Conservation (phyloP, 2,888 invertebrate species). For the Cheilosia impressa region DNA sequence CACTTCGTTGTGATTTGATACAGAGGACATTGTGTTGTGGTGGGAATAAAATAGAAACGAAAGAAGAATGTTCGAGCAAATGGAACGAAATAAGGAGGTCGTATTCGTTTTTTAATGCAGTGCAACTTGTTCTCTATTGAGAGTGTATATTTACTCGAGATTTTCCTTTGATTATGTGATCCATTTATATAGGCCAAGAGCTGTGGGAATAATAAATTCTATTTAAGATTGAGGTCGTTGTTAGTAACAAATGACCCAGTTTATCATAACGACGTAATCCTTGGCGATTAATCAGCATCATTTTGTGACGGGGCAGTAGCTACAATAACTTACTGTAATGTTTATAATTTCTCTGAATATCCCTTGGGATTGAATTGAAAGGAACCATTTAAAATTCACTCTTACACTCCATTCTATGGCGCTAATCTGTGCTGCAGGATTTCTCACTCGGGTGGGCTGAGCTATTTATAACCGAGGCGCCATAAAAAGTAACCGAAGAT, state of each 20-base stretch:
- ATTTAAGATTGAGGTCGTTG: constrained; percentile 50
- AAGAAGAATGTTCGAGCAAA: constrained; percentile 22
- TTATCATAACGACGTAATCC: neutral
- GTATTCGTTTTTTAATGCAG: constrained; percentile 31
- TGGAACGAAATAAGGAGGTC: constrained; percentile 51
- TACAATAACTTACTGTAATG: neutral
- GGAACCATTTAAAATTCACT: too few relatives aligned
- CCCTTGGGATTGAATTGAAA: too few relatives aligned
- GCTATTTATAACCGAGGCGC: too few relatives aligned
- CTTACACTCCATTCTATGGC: too few relatives aligned
- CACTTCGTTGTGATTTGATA: constrained; percentile 66
- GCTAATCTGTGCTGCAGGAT: too few relatives aligned
- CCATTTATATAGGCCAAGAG: constrained; percentile 40
- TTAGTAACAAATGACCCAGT: constrained; percentile 49
- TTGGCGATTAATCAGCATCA: neutral
- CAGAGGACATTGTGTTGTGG: constrained; percentile 51
- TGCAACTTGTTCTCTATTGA: constrained; percentile 34
- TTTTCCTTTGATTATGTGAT: constrained; percentile 45
- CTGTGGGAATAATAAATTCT: constrained; percentile 58
- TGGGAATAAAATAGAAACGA: neutral
- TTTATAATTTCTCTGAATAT: neutral
- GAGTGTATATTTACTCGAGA: constrained; percentile 44
- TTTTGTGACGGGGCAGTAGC: neutral
- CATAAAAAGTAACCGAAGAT: neutral
- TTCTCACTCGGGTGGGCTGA: too few relatives aligned